These are phyloP conservation scores for Tetragonula clypearis DNA, from an alignment of 1,140 invertebrate genomes.

Conservation along the genomic window DNA sequence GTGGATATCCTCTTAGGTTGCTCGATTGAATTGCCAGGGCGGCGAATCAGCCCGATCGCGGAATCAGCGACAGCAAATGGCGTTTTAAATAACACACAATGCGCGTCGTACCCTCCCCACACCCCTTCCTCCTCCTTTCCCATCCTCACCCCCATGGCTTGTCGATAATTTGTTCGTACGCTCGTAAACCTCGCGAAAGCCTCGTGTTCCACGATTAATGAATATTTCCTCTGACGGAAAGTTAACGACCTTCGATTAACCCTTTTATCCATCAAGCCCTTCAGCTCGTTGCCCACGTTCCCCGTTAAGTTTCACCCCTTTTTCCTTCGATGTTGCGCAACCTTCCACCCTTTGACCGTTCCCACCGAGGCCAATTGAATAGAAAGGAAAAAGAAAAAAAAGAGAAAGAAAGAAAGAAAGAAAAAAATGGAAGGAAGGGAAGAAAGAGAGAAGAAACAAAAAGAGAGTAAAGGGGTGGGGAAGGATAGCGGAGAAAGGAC, in stretches of 20 bases:
- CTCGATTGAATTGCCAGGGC: background rate
- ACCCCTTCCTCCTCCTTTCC: too few relatives aligned
- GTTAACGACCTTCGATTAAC: slow-evolving; percentile 45
- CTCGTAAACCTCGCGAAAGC: slow-evolving; percentile 5
- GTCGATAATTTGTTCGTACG: slow-evolving; percentile 13
- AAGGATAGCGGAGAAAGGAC: too few relatives aligned
- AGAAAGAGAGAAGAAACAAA: too few relatives aligned
- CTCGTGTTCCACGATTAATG: slow-evolving; percentile 34
- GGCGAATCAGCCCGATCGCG: too few relatives aligned
- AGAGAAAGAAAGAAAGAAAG: too few relatives aligned
- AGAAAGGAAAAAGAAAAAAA: background rate
- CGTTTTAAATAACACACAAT: slow-evolving; percentile 26
- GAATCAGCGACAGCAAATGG: background rate
- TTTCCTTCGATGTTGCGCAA: background rate
- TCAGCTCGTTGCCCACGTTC: slow-evolving; percentile 1
- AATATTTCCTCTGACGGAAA: slow-evolving; percentile 22
- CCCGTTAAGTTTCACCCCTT: slow-evolving; percentile 3
- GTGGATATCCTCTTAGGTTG: background rate
- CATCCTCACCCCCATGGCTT: background rate
- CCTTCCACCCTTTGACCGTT: background rate
- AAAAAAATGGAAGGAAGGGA: background rate
- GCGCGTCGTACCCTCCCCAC: background rate
- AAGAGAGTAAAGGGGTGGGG: too few relatives aligned
- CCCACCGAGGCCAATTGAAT: background rate
- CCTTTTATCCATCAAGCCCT: slow-evolving; percentile 28